Base-by-base conservation (phyloP, 2,888 invertebrate genomes). In the Lissonota sp. region DNA sequence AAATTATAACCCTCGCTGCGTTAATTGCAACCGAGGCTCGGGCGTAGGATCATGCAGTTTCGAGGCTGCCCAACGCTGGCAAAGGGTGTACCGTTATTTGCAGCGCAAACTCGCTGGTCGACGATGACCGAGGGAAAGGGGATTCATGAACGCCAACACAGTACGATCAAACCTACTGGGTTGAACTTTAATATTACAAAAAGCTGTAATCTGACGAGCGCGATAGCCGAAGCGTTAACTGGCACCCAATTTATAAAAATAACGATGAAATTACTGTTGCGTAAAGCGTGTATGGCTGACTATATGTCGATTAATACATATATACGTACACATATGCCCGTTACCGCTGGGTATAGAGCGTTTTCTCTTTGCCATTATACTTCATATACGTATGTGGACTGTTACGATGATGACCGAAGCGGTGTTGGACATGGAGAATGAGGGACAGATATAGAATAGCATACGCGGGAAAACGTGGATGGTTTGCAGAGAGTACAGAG, bases 261-360 rank as follows among this genome's bases (percentile, higher is more conserved):
- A 92, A 92, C 92, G 92, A 92, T 91, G 91, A 90, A 92, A 92
- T 91, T 89, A 92, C 90, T 92, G 92, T 92, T 90, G 91, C 92
- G 90, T 92, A 89, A 92, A 91, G 86, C 81, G 79, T 79, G 83
- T 75, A 82, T 77, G 62, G 26, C 26, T 78, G 62, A 75, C 69
- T 74, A 66, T 74, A 74, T 67, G 69, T 74, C 26, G 63, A 66
- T 53, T 46, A 67, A 73, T 66, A 60, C 66, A 60, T 16, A 44
- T 46, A 72, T 44, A 10, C 14, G 14, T 53, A 64, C 70, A 58
- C 26, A 26, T 26, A 26, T 26, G 26, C 1, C 14, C 72, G 67
- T 49, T 49, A 70, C 74, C 70, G 58, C 62, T 55, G 39, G 44
- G n/a, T n/a, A n/a, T 26, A 69, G 55, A 71, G 40, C 64, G 58